Conservation (phyloP, 1,140 invertebrate genomes). For the Neodiprion pinetum region DNA sequence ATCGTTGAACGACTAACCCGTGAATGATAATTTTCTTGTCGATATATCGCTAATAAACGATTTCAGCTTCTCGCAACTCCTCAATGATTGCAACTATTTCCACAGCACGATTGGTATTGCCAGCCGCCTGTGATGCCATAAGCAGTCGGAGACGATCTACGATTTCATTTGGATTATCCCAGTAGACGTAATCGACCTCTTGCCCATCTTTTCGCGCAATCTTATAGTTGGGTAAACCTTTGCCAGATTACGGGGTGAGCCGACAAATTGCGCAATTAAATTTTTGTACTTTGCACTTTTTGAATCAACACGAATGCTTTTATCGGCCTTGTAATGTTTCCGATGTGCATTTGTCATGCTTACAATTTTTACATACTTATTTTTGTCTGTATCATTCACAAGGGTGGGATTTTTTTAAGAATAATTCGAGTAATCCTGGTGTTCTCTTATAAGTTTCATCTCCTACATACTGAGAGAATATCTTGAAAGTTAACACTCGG, state of each 20-base stretch:
- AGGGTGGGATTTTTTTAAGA: constrained; percentile 19
- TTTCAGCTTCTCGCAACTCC: constrained; percentile 32
- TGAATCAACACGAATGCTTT: not conserved
- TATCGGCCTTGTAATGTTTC: constrained; percentile 17
- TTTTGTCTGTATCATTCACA: constrained; percentile 7
- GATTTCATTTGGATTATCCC: constrained; percentile 49
- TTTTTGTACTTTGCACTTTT: constrained; percentile 10
- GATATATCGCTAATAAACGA: not conserved
- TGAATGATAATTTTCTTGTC: not conserved
- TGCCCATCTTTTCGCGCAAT: too few species aligned
- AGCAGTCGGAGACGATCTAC: constrained; percentile 44
- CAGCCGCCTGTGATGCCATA: constrained; percentile 40
- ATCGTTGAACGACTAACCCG: not conserved
- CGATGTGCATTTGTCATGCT: constrained; percentile 13
- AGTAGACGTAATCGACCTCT: constrained; percentile 39
- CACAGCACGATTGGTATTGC: constrained; percentile 44
- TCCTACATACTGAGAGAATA: not conserved
- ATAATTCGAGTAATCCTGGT: constrained; percentile 20
- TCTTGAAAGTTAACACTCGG: too few species aligned
- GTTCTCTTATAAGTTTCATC: constrained; percentile 12
- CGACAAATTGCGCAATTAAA: not conserved
- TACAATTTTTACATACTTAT: constrained; percentile 20
- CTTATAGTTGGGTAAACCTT: not conserved
- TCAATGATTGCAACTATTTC: constrained; percentile 50
- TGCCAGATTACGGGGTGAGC: not conserved